Conservation (phyloP, 2,888 invertebrate genomes). For the Microchrysa polita region DNA sequence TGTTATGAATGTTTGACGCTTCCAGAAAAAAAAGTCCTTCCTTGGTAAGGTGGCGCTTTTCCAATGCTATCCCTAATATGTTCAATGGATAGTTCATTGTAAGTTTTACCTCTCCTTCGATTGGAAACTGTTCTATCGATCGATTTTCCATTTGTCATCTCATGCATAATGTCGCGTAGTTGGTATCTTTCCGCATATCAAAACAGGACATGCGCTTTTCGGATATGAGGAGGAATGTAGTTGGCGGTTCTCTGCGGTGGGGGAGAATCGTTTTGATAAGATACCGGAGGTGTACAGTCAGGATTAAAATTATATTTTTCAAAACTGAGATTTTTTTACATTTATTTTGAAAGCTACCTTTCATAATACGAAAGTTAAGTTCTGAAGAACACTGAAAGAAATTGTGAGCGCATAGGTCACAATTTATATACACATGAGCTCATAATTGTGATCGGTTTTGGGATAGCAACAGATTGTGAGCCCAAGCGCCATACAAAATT, state of each 20-base stretch:
- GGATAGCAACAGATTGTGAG: no score
- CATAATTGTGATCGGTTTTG: no score
- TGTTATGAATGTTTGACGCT: no score
- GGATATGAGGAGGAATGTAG: conserved; percentile 6
- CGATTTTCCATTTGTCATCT: conserved; percentile 39
- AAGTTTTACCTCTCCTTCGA: conserved; percentile 10
- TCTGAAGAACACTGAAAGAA: no score
- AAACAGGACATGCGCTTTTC: conserved; percentile 41
- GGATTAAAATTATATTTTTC: neutral
- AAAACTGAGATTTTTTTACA: neutral
- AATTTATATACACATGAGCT: no score
- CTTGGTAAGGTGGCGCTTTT: no score
- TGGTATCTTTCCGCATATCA: conserved; percentile 6
- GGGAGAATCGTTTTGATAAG: conserved; percentile 7
- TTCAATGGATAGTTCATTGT: no score
- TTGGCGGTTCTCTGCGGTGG: neutral
- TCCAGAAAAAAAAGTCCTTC: no score
- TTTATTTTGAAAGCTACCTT: neutral
- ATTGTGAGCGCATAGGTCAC: no score
- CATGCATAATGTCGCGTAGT: neutral
- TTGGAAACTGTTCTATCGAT: conserved; percentile 27
- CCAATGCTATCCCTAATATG: no score
- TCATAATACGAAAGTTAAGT: no score
- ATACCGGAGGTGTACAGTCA: conserved; percentile 4
- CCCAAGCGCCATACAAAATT: no score